Evolutionary conservation across 1,140 invertebrate species (phyloP).

Genomic region (Megathymus violae): DNA sequence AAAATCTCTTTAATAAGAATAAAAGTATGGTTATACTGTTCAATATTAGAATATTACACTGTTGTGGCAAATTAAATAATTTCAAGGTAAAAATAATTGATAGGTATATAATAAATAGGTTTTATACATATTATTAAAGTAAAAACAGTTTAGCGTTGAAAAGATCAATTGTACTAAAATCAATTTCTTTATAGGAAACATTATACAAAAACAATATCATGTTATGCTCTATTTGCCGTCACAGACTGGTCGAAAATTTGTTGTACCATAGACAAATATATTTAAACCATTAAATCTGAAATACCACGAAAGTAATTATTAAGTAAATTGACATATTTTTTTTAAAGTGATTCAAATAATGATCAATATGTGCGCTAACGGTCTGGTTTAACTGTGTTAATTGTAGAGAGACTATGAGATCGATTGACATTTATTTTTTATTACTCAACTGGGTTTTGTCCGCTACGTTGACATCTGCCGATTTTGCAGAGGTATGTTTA

Average conservation of each 20-base stretch:
- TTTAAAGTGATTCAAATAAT: conserved; percentile 1
- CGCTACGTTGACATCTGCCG: conserved; percentile 1
- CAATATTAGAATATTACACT: no score
- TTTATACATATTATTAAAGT: no score
- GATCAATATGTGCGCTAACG: conserved; percentile 3
- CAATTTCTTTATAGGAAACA: conserved; percentile 7
- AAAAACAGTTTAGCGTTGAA: no score
- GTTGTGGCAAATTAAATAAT: no score
- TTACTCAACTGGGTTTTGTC: conserved; percentile 9
- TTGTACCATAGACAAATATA: conserved; percentile 17
- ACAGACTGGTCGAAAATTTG: not conserved
- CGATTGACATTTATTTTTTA: conserved; percentile 11
- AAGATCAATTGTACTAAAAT: not conserved
- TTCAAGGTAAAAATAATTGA: no score
- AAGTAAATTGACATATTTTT: conserved; percentile 3
- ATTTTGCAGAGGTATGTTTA: conserved; percentile 12
- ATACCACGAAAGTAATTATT: conserved; percentile 1
- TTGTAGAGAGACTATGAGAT: conserved; percentile 16
- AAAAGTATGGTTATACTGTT: no score
- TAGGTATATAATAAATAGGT: no score
- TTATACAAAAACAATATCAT: conserved; percentile 2
- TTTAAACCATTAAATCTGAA: not conserved
- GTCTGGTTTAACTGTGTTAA: not conserved
- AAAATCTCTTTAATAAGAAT: no score
- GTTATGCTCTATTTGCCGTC: conserved; percentile 13